Conservation (phyloP, 2,113 vertebrate genomes). For the Aldabrachelys gigantea region DNA sequence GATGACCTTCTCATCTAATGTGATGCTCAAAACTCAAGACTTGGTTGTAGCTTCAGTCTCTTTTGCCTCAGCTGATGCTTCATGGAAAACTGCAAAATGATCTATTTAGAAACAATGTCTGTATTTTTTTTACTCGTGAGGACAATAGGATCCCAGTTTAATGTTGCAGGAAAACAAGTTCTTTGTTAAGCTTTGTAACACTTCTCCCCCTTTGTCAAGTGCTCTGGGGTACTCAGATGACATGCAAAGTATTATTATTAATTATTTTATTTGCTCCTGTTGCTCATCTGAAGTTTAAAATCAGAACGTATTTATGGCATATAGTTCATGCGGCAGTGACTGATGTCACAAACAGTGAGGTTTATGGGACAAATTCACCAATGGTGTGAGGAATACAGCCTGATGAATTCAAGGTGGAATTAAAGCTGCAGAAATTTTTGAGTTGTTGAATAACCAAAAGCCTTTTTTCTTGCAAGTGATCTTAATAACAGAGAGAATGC, state of each 20-base stretch:
- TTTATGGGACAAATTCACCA: neutral
- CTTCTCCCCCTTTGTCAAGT: neutral
- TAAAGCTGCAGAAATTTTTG: neutral
- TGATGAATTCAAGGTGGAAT: neutral
- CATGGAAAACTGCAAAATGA: neutral
- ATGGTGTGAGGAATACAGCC: neutral
- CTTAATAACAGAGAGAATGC: neutral
- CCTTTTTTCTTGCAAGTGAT: neutral
- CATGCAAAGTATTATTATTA: neutral
- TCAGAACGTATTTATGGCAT: neutral
- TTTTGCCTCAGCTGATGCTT: neutral
- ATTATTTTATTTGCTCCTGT: neutral
- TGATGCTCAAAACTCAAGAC: neutral
- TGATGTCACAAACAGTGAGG: neutral
- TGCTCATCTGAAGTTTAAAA: neutral
- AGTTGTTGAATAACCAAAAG: neutral
- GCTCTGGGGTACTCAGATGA: neutral
- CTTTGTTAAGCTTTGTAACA: neutral
- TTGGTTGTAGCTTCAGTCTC: neutral
- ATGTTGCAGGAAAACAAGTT: neutral
- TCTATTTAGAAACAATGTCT: neutral
- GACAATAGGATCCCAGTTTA: neutral
- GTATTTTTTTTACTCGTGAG: neutral
- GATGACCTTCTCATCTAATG: neutral
- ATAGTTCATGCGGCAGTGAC: neutral